These are phyloP conservation scores for Synergus japonicus DNA, from an alignment of 2,888 invertebrate species.

Conservation along the genomic window DNA sequence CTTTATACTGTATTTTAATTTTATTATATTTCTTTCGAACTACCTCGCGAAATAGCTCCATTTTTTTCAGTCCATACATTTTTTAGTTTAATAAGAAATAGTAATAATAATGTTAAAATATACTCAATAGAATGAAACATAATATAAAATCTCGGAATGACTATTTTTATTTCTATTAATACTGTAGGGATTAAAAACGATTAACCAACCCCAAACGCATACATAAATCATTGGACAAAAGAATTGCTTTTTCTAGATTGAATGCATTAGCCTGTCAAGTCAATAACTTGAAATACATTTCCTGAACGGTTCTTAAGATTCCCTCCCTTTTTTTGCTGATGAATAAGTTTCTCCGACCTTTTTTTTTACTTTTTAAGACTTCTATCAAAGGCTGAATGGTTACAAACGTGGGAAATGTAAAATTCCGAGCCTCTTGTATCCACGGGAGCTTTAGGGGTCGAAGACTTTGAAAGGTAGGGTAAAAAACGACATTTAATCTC, in stretches of 20 bases:
- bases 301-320: neutral
- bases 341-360: neutral
- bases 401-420: neutral
- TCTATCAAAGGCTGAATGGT: neutral
- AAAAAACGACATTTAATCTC: conserved; percentile 8
- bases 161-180: neutral
- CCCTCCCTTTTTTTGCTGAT: neutral
- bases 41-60: no score
- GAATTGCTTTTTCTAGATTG: neutral
- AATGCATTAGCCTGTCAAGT: neutral
- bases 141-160: neutral
- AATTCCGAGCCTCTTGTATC: neutral
- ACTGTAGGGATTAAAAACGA: neutral
- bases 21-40: no score
- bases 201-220: neutral
- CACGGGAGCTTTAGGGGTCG: neutral
- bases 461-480: neutral
- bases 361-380: neutral
- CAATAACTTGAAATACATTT: neutral
- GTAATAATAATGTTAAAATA: no score
- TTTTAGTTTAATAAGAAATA: no score
- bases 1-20: no score
- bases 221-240: neutral
- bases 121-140: neutral
- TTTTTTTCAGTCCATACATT: no score